Base-by-base conservation (phyloP, 2,888 invertebrate species). In the Hetaerina titia region DNA sequence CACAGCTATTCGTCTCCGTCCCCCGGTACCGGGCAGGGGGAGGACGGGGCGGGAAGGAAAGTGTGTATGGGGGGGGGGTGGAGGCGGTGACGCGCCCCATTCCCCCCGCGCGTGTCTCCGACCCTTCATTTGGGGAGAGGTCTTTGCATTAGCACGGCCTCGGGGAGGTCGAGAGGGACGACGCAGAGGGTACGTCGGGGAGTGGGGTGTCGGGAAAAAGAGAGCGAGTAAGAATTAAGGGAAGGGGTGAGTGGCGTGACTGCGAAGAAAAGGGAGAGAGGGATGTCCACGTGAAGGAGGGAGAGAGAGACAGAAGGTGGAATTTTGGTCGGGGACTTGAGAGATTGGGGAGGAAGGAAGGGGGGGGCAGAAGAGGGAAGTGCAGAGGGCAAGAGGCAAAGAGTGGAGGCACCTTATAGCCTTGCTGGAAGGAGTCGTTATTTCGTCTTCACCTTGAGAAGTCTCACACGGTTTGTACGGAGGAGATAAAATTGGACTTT, bases 141-240 rank as follows among this genome's bases (percentile, higher is more conserved):
- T n/a, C 92, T 92, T 92, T 92, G 92, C 92, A 92, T 92, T 69
- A 92, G 69, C 92, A 92, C 92, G 92, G 92, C 90, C 90, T 69
- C 45, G 11, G 90, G 90, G 90, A 90, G 90, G 90, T 69, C 90
- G 90, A 90, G 58, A 11, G 69, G 19, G 19, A 2, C 19, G 19
- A 22, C 19, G 9, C 9, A 17, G 1, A 7, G 31, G 31, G 31
- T 25, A 81, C 6, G 81, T 9, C 69, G 69, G n/a, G 81, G 81
- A 31, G 31, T 45, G 45, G 63, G 63, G 63, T 19, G 63, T 63
- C 19, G 69, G 69, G 22, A n/a, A 69, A n/a, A 69, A n/a, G 69
- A n/a, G 22, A 9, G n/a, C 22, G 69, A 9, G 11, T 6, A 22
- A 22, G 15, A 45, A 45, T 45, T 22, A 22, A n/a, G 19, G 22